phyloP scores from a whole-genome alignment of 2,888 invertebrate genomes.

The Minunthozetes semirufus region DNA sequence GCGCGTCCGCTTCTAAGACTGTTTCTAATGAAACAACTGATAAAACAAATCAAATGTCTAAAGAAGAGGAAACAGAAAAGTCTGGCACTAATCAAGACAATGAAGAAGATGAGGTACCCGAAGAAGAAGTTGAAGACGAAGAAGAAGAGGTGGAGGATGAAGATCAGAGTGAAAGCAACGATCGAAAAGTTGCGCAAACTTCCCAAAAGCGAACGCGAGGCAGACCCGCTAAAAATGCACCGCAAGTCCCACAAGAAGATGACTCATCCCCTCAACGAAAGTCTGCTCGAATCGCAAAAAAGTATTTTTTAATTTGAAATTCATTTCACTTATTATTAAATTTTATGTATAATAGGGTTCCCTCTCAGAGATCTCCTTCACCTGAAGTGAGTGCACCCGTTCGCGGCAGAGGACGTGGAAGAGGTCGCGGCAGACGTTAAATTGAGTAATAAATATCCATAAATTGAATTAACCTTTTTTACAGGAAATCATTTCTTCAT shows the following conservation, averaged over 20 bases:
- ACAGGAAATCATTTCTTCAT: not conserved
- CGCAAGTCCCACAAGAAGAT: conserved; percentile 21
- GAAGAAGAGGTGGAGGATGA: not conserved
- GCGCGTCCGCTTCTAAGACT: not conserved
- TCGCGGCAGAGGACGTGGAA: conserved; percentile 8
- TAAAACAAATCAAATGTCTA: not conserved
- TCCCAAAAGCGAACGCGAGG: conserved; percentile 24
- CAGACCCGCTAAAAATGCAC: conserved; percentile 1
- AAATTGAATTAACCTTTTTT: not conserved
- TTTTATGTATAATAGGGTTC: not conserved
- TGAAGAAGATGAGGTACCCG: not conserved
- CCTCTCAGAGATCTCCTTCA: conserved; percentile 6
- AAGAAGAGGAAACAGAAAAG: not conserved
- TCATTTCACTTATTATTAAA: not conserved
- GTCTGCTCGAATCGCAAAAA: conserved; percentile 36
- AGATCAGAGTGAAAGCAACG: not conserved
- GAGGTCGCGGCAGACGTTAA: conserved; percentile 30
- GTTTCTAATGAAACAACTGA: not conserved
- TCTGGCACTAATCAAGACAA: not conserved
- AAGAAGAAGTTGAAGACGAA: not conserved
- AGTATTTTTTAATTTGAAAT: conserved; percentile 22
- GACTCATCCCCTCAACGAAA: conserved; percentile 37
- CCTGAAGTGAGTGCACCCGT: not conserved
- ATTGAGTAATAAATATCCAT: not conserved
- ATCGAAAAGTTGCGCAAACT: not conserved